Conservation (phyloP, 1,140 invertebrate species). For the Drosophila nannoptera region DNA sequence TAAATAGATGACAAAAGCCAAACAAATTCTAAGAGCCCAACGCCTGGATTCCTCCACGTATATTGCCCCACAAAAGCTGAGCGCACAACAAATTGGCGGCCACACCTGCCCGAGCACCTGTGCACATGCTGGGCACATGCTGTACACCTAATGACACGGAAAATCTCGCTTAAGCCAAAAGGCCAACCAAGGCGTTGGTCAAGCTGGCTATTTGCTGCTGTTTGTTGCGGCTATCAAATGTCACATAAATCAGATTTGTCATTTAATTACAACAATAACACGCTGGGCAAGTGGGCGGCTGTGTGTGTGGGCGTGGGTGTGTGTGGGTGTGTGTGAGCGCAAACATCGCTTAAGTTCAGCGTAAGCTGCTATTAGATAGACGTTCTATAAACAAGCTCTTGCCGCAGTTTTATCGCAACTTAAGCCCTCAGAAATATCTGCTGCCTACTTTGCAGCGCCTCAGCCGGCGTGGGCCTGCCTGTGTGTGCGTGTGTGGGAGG, state of each 20-base stretch:
- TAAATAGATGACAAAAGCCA: conserved; percentile 68
- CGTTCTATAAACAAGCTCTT: conserved; percentile 34
- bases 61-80: conserved; percentile 34
- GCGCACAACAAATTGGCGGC: conserved; percentile 32
- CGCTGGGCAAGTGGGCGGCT: not conserved
- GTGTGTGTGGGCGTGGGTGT: conserved; percentile 6
- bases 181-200: conserved; percentile 31
- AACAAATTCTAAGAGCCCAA: conserved; percentile 62
- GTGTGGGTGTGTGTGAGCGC: conserved; percentile 8
- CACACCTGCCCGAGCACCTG: conserved; percentile 30
- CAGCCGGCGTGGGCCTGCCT: not conserved
- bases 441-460: conserved; percentile 30
- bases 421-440: conserved; percentile 51
- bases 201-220: conserved; percentile 43
- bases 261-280: conserved; percentile 52
- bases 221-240: conserved; percentile 62
- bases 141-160: conserved; percentile 24
- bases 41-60: conserved; percentile 23
- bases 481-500: not conserved
- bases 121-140: not conserved
- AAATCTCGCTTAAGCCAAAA: conserved; percentile 37
- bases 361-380: conserved; percentile 53
- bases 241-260: conserved; percentile 76
- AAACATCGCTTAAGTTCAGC: conserved; percentile 41
- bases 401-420: conserved; percentile 28